Conservation (phyloP, 2,113 vertebrate genomes). For the Engystomops pustulosus region DNA sequence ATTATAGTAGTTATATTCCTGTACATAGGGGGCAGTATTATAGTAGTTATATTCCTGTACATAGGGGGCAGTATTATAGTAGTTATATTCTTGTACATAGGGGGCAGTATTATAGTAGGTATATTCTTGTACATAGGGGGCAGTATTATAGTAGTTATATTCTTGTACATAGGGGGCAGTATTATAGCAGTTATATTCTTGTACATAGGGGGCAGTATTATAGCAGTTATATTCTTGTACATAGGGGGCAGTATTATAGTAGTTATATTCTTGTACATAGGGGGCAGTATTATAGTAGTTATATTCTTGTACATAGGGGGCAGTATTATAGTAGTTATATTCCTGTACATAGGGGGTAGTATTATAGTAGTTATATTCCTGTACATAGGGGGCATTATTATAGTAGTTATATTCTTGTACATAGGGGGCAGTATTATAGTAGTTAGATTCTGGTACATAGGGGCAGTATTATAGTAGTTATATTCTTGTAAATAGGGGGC, state of each 20-base stretch:
- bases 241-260: background rate
- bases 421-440: too few relatives aligned
- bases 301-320: background rate
- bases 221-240: background rate
- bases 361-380: too few relatives aligned
- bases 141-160: too few relatives aligned
- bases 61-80: background rate
- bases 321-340: background rate
- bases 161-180: background rate
- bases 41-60: constrained; percentile 1
- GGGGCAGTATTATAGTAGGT: constrained; percentile 5
- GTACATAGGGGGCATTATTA: background rate
- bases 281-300: too few relatives aligned
- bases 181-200: background rate
- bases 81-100: background rate
- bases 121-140: background rate
- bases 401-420: too few relatives aligned
- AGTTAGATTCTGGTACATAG: too few relatives aligned
- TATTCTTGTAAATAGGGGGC: too few relatives aligned
- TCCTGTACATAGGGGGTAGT: background rate
- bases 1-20: background rate
- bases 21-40: background rate
- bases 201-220: too few relatives aligned
- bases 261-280: background rate
- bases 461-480: too few relatives aligned